Base-by-base conservation (phyloP, 2,113 vertebrate genomes). In the Carlito syrichta region DNA sequence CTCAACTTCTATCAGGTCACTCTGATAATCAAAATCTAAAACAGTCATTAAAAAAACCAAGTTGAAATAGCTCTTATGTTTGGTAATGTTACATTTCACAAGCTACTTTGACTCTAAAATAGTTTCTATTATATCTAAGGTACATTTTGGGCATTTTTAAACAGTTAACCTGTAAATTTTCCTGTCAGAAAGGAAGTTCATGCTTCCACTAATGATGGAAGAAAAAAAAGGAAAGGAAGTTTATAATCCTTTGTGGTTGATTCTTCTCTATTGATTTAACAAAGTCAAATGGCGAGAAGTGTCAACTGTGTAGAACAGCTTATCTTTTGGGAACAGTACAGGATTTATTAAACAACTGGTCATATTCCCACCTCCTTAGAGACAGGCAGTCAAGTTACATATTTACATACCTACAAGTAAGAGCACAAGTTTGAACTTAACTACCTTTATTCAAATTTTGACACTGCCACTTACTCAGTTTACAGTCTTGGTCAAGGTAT, bases 1-100 rank as follows among this genome's bases (percentile, higher is more conserved):
- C 52, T 99, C 98, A 0, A 98, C 99, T 98, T 99, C 98, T 30
- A 99, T 98, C 99, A 99, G 99, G 97, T 99, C 99, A 91, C 99
- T 99, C 96, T 98, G 98, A 98, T 97, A 99, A 89, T 99, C 90
- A 93, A 99, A 99, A 97, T 98, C 99, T 99, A 78, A 6, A 81
- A 77, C 88, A 95, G 82, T 2, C 48, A 95, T 3, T 7, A 88
- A 84, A 45, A 68, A 74, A 95, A 81, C 12, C 5, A 3, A 91
- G 63, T 63, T 85, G 60, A 11, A 82, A 85, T 74, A 74, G 25
- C 10, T 68, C 52, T 78, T 68, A 50, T 43, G 84, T 63, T 79
- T 69, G 50, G 45, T 62, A 56, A 58, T 40, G 12, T 76, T 54
- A 69, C 25, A 77, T 77, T 92, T 94, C 23, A 82, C 17, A 58